Percentiles rank a stretch among this genome's conserved stretches.
These are phyloP conservation scores for Epistrophe eligans DNA, from an alignment of 2,888 invertebrate species.

Conservation along the genomic window DNA sequence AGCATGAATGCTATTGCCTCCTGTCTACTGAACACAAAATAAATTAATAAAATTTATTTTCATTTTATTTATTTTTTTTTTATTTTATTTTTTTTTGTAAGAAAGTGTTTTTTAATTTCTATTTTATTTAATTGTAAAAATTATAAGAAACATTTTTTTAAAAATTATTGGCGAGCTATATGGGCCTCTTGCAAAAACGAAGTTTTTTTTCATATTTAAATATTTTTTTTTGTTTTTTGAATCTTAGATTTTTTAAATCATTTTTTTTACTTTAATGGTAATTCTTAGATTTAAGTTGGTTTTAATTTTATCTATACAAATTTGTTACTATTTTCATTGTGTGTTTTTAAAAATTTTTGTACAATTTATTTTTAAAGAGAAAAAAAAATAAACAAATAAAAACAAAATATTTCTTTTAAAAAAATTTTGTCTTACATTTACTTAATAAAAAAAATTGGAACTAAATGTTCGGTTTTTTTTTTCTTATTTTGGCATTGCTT, in stretches of 20 bases:
- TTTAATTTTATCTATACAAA: conserved; percentile 78
- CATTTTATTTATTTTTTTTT: conserved; percentile 1
- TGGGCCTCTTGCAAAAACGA: conserved; percentile 85
- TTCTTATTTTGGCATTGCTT: conserved; percentile 74
- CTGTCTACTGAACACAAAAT: conserved; percentile 37
- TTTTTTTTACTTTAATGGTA: conserved; percentile 68
- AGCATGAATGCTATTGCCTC: conserved; percentile 35
- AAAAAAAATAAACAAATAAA: conserved; percentile 77
- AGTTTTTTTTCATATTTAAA: conserved; percentile 80
- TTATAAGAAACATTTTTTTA: conserved; percentile 75
- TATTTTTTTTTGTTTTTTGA: conserved; percentile 75
- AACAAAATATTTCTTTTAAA: conserved; percentile 76
- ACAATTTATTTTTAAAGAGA: conserved; percentile 75
- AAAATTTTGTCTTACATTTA: conserved; percentile 77
- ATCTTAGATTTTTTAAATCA: conserved; percentile 76
- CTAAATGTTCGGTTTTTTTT: conserved; percentile 69
- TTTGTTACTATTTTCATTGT: conserved; percentile 80
- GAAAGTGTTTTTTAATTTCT: conserved; percentile 72
- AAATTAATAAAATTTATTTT: conserved; percentile 18
- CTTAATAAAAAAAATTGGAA: conserved; percentile 64
- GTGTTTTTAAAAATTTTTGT: conserved; percentile 69
- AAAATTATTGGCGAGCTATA: conserved; percentile 84
- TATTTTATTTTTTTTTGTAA: conserved; percentile 3
- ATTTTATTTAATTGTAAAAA: conserved; percentile 73
- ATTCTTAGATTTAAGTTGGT: conserved; percentile 72